Percentiles rank a stretch among this genome's conserved stretches.
Conservation (phyloP, 2,113 vertebrate species). For the Myotis yumanensis region DNA sequence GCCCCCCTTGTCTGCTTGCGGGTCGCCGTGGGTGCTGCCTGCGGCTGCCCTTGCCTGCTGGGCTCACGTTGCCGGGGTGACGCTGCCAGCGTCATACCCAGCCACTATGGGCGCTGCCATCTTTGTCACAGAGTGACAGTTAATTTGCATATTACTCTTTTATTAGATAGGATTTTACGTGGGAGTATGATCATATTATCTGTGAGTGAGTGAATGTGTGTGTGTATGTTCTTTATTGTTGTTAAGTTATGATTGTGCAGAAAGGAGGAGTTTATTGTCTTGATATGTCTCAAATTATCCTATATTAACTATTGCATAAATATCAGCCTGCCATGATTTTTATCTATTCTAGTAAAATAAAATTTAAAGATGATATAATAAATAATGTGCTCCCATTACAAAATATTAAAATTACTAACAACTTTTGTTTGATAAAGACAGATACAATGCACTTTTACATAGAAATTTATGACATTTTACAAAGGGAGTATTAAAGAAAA, state of each 20-base stretch:
- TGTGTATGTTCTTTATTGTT: background rate
- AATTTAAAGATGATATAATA: background rate
- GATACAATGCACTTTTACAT: background rate
- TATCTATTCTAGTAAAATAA: background rate
- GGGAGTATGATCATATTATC: background rate
- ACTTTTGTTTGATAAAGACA: background rate
- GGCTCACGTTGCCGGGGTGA: too few species aligned
- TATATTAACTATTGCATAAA: background rate
- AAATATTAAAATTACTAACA: background rate
- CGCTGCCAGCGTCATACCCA: too few species aligned
- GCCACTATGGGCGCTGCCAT: too few species aligned
- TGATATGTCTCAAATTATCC: background rate
- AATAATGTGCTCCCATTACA: background rate
- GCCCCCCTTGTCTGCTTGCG: too few species aligned
- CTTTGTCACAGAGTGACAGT: too few species aligned
- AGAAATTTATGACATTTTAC: background rate
- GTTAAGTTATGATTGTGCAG: background rate
- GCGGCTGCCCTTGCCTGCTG: too few species aligned
- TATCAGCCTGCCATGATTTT: background rate
- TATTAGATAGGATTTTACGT: background rate
- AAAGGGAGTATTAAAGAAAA: background rate
- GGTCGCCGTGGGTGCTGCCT: too few species aligned
- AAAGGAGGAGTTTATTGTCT: background rate
- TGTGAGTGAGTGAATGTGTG: background rate
- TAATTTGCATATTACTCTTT: too few species aligned